Conservation (phyloP, 2,113 vertebrate genomes). For the Tichodroma muraria region DNA sequence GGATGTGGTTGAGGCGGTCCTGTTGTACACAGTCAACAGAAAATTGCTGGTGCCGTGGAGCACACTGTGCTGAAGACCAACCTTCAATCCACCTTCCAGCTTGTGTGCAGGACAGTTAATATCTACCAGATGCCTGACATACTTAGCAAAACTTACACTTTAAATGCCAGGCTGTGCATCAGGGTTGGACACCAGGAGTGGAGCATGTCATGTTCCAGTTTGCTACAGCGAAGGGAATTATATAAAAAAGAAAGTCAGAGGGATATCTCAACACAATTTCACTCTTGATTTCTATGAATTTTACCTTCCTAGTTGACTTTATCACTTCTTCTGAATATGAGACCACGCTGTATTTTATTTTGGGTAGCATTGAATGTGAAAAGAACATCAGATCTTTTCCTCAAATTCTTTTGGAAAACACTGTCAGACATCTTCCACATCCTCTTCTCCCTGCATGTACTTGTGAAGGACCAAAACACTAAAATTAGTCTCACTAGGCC, state of each 20-base stretch:
- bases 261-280: background rate
- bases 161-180: background rate
- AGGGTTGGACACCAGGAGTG: background rate
- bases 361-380: background rate
- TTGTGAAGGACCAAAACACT: background rate
- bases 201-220: background rate
- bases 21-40: background rate
- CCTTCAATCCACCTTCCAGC: background rate
- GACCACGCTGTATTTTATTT: background rate
- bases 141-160: background rate
- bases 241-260: background rate
- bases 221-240: background rate
- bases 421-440: background rate
- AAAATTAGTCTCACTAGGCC: background rate
- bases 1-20: background rate
- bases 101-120: background rate
- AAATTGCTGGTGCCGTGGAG: background rate
- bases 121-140: background rate
- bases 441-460: background rate
- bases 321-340: background rate
- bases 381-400: background rate
- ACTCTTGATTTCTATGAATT: background rate
- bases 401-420: background rate
- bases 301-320: background rate
- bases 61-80: background rate